Evolutionary conservation across 1,140 invertebrate genomes (phyloP), one percentile per base, ranked within the genome.

Genomic region (Penaeus indicus): DNA sequence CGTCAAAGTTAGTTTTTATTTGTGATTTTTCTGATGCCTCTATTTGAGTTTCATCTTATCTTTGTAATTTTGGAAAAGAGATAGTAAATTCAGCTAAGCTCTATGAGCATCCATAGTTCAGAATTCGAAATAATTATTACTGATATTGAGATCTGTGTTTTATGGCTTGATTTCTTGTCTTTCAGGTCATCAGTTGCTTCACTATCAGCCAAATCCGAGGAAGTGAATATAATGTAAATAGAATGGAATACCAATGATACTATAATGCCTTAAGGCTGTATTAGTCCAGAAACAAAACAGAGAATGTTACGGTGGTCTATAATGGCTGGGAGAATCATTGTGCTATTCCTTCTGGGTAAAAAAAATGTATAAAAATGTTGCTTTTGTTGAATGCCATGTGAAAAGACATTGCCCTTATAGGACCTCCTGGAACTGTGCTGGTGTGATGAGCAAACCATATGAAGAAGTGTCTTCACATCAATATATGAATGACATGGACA

Each of bases 161-260:
- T 21, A 75, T 75, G 25, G 69, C 5, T 75, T 27, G 25, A 27
- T 27, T 79, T 61, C 32, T 69, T 85, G 21, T 64, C 22, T 84
- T 80, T 11, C 90, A 90, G 90, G 81, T 86, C 90, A 64, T 90
- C 90, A 47, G 90, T 90, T 62, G 90, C 90, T 16, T 90, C 90
- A 21, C 64, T 90, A 8, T 89, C 87, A 32, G 85, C 84, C 79
- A 90, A 90, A 64, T 89, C 90, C 47, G 90, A 90, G 79, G 90
- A 90, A 61, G 85, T 89, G 62, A 89, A 89, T 77, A 88, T 88
- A 83, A 32, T 88, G 82, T 88, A 82, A 84, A 32, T 61, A 27
- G 47, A 84, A 67, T 47, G 47, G 82, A 47, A 84, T 19, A 84
- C 54, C 32, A 64, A 4, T 42, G 62, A n/a, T 27, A 38, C 1